Percentiles rank a stretch among this genome's conserved stretches.
Conservation (phyloP, 2,797 vertebrate genomes). For the Denticeps clupeoides region DNA sequence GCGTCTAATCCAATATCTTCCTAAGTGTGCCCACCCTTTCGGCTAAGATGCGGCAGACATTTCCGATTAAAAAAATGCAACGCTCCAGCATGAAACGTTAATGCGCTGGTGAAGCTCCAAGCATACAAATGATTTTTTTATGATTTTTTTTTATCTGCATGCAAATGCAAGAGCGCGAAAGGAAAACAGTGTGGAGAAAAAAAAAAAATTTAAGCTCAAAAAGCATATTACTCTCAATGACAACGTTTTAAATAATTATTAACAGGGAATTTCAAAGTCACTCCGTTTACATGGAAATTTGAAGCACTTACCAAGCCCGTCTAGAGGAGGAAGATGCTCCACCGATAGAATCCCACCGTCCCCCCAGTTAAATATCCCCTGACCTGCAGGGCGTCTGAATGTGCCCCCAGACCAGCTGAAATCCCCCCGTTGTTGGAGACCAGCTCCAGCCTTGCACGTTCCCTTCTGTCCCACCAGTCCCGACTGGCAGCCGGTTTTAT, state of each 20-base stretch:
- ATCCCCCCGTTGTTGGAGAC: slow-evolving; percentile 65
- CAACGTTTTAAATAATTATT: background rate
- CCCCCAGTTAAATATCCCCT: slow-evolving; percentile 40
- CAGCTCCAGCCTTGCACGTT: slow-evolving; percentile 68
- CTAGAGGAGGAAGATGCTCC: slow-evolving; percentile 33
- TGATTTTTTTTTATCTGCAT: too few relatives aligned
- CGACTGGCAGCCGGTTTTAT: slow-evolving; percentile 76
- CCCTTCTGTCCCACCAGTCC: slow-evolving; percentile 56
- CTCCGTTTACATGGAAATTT: too few relatives aligned
- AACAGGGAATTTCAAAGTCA: too few relatives aligned
- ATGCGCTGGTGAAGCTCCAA: too few relatives aligned
- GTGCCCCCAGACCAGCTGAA: slow-evolving; percentile 40
- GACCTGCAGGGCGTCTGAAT: slow-evolving; percentile 51
- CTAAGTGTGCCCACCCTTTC: too few relatives aligned
- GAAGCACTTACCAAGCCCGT: slow-evolving; percentile 56
- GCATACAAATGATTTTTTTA: too few relatives aligned
- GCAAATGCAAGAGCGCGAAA: too few relatives aligned
- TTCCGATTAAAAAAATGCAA: too few relatives aligned
- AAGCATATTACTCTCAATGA: background rate
- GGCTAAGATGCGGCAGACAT: too few relatives aligned
- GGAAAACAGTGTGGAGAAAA: too few relatives aligned
- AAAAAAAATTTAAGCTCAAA: slow-evolving; percentile 3
- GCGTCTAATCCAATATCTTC: too few relatives aligned
- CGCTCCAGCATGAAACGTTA: too few relatives aligned
- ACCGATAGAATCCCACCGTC: slow-evolving; percentile 55